A percentile compares a stretch with the other conserved stretches of the same genome.
phyloP scores from a whole-genome alignment of 2,797 vertebrate species.

The Scolopax rusticola region DNA sequence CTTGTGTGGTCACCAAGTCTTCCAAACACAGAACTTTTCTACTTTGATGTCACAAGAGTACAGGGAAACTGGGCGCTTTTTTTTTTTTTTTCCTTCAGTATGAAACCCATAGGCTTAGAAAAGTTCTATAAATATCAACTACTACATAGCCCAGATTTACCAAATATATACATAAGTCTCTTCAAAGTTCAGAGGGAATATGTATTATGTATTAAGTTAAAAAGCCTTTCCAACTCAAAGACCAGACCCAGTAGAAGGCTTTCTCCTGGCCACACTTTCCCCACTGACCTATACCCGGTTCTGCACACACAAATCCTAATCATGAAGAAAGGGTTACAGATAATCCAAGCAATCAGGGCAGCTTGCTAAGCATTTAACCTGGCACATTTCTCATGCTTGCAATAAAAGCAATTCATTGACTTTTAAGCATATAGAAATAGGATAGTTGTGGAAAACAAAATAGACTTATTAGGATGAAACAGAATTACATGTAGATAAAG shows the following conservation, averaged over 20 bases:
- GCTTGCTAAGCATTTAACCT: neutral
- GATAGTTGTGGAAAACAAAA: neutral
- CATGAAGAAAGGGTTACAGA: neutral
- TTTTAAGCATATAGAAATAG: neutral
- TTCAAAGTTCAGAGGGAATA: neutral
- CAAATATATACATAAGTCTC: neutral
- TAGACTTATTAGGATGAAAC: neutral
- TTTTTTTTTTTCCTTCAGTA: neutral
- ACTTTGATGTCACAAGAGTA: neutral
- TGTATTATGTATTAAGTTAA: neutral
- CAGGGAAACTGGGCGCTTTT: accelerated
- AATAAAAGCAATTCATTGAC: neutral
- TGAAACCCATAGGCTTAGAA: neutral
- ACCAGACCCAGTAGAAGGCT: neutral
- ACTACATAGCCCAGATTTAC: neutral
- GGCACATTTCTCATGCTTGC: neutral
- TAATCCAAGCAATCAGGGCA: neutral
- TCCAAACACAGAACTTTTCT: neutral
- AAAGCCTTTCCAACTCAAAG: neutral
- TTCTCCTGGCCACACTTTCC: neutral
- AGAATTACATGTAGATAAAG: neutral
- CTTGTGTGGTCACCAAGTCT: neutral
- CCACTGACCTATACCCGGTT: too few species aligned
- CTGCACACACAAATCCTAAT: neutral
- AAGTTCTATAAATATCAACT: neutral